phyloP scores from a whole-genome alignment of 92 coral and sea anemone species.

The Galaxea fascicularis region DNA sequence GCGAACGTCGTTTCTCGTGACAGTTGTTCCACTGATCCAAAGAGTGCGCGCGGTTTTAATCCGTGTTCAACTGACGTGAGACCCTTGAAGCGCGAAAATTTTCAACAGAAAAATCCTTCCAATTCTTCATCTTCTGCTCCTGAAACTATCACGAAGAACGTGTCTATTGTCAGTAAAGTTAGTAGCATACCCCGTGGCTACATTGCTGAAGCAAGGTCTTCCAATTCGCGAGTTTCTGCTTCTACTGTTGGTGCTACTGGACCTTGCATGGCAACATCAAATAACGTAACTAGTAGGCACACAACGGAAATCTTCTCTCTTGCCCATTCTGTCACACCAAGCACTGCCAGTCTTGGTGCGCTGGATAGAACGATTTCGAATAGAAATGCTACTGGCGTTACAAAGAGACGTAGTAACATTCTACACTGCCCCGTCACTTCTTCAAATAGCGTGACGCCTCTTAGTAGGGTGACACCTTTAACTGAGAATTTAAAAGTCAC shows the following conservation, averaged over 20 bases:
- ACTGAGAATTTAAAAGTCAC: slow-evolving; percentile 3
- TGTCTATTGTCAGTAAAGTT: background rate
- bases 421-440: background rate
- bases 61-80: background rate
- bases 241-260: background rate
- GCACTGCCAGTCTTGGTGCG: background rate
- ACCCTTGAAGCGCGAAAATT: background rate
- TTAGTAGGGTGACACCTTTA: background rate
- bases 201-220: background rate
- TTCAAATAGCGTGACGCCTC: background rate
- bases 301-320: background rate
- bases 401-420: background rate
- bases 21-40: background rate
- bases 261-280: background rate
- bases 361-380: background rate
- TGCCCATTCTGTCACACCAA: background rate
- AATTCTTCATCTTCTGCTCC: background rate
- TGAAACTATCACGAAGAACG: background rate
- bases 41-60: background rate
- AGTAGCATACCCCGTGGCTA: too few relatives aligned
- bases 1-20: background rate
- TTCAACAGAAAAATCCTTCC: background rate
- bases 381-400: background rate
- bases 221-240: background rate
- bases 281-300: background rate